These are phyloP conservation scores for Strix uralensis DNA, from an alignment of 2,113 vertebrate species.

Conservation along the genomic window DNA sequence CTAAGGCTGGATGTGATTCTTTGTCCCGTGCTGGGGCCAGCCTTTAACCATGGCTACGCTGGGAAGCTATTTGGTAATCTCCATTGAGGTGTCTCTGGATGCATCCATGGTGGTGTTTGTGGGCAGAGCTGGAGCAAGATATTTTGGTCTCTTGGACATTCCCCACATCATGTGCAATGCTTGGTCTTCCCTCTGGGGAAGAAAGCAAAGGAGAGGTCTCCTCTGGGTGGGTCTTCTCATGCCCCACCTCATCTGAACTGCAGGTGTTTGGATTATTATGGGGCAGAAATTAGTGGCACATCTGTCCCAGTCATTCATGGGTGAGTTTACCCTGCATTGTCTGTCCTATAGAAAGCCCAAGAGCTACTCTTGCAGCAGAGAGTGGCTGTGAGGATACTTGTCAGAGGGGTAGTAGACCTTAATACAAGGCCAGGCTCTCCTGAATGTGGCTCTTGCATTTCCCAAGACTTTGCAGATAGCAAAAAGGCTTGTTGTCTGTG, in stretches of 20 bases:
- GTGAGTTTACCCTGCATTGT: neutral
- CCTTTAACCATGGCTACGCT: conserved; percentile 74
- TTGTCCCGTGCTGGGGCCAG: conserved; percentile 83
- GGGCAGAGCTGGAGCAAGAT: neutral
- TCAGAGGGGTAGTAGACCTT: neutral
- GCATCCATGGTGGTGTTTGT: no score
- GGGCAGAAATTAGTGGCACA: neutral
- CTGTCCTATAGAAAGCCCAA: neutral
- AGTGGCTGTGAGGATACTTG: neutral
- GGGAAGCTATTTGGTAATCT: conserved; percentile 70
- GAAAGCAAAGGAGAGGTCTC: neutral
- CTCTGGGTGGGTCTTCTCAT: neutral
- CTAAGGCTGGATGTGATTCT: conserved; percentile 85
- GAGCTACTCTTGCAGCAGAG: neutral
- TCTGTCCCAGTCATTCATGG: neutral
- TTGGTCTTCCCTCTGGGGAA: neutral
- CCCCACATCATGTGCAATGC: rapidly evolving
- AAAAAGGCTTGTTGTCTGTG: neutral
- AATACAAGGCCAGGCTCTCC: neutral
- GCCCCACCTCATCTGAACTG: neutral
- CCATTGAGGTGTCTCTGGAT: neutral
- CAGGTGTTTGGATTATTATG: neutral
- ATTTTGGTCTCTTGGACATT: neutral
- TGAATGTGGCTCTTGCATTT: neutral
- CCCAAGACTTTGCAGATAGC: neutral